A percentile compares a stretch with the other conserved stretches of the same genome.
These are phyloP conservation scores for Acanthornis magna DNA, from an alignment of 2,797 vertebrate species.

Conservation along the genomic window DNA sequence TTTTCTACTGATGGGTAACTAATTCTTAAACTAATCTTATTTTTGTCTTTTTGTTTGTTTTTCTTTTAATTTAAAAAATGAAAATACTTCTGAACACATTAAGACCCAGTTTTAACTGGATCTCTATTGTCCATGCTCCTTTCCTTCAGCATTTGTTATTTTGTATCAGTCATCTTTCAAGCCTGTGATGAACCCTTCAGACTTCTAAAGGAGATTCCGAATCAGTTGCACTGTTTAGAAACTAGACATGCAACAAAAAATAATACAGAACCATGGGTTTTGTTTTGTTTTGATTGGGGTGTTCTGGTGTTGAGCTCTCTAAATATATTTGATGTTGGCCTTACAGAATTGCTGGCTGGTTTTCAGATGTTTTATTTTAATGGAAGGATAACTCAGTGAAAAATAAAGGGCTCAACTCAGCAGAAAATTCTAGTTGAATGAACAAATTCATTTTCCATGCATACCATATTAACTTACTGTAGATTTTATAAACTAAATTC, in stretches of 20 bases:
- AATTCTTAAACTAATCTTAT: not conserved
- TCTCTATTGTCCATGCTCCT: not conserved
- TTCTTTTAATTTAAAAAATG: not conserved
- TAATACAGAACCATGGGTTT: not conserved
- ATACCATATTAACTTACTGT: slow-evolving; percentile 36
- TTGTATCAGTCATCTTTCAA: not conserved
- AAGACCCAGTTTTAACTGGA: not conserved
- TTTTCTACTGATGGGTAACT: not conserved
- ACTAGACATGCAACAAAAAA: not conserved
- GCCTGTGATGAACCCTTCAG: not conserved
- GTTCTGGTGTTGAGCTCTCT: slow-evolving; percentile 1
- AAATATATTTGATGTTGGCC: slow-evolving; percentile 20
- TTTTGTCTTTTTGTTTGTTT: not conserved
- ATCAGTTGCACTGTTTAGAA: not conserved
- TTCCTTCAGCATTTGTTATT: not conserved
- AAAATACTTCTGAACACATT: not conserved
- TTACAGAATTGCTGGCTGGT: slow-evolving; percentile 19
- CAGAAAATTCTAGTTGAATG: slow-evolving; percentile 66
- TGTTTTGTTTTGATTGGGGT: not conserved
- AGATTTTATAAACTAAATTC: slow-evolving; percentile 30
- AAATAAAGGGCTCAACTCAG: slow-evolving; percentile 58
- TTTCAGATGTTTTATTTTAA: slow-evolving; percentile 58
- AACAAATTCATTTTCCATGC: slow-evolving; percentile 62
- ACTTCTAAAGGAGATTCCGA: not conserved
- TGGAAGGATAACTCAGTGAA: slow-evolving; percentile 40